Percentiles rank a stretch among this genome's conserved stretches.
Evolutionary conservation across 2,113 vertebrate species (phyloP).

Genomic region (Limanda limanda): DNA sequence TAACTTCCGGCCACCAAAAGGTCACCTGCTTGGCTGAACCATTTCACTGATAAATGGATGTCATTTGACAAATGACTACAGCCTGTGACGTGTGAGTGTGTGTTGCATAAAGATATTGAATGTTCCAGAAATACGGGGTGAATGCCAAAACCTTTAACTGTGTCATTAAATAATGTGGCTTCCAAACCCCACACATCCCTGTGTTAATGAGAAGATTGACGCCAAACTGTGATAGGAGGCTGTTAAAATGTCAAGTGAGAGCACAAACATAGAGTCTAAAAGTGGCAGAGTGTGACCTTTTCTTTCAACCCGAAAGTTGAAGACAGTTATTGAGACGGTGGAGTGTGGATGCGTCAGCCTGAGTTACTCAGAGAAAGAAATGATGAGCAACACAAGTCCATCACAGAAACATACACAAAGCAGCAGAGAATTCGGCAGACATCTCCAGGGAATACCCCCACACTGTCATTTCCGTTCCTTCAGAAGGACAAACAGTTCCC

Average conservation of each 20-base stretch:
- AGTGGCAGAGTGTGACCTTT: slow-evolving; percentile 9
- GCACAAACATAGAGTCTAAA: not conserved
- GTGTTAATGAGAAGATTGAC: not conserved
- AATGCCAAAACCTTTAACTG: not conserved
- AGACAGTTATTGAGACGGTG: slow-evolving; percentile 46
- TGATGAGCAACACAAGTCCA: slow-evolving; percentile 37
- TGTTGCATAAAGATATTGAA: not conserved
- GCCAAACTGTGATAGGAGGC: not conserved
- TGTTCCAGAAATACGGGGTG: not conserved
- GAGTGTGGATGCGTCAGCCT: slow-evolving; percentile 51
- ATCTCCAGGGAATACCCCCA: slow-evolving; percentile 19
- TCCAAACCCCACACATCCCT: not conserved
- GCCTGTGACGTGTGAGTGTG: not conserved
- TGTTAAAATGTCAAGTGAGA: not conserved
- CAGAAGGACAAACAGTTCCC: slow-evolving; percentile 1
- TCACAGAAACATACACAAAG: not conserved
- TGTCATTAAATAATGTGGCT: not conserved
- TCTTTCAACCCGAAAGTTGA: not conserved
- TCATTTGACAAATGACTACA: not conserved
- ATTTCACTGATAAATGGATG: not conserved
- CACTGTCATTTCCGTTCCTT: slow-evolving; percentile 22
- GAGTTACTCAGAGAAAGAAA: slow-evolving; percentile 59
- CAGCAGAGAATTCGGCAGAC: slow-evolving; percentile 2
- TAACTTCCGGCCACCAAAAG: not conserved
- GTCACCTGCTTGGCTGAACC: slow-evolving; percentile 3